phyloP scores from a whole-genome alignment of 2,797 vertebrate genomes.

The Gymnothorax javanicus region DNA sequence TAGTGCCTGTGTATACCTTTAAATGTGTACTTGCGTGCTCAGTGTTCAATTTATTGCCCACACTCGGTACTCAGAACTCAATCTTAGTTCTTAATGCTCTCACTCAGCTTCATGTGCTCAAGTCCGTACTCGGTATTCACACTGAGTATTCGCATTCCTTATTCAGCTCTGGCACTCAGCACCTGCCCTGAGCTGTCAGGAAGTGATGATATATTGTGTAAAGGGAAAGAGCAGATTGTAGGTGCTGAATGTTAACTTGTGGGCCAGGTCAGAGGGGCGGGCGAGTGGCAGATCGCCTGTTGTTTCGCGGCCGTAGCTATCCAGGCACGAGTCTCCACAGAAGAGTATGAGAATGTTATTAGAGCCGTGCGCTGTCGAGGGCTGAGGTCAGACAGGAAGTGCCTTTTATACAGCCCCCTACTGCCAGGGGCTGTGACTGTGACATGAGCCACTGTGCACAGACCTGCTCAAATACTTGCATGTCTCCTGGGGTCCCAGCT shows the following conservation, averaged over 20 bases:
- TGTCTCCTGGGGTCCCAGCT: conserved; percentile 64
- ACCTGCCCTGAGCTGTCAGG: too few relatives aligned
- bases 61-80: not conserved
- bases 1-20: not conserved
- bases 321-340: not conserved
- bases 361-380: not conserved
- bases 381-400: not conserved
- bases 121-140: too few relatives aligned
- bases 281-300: not conserved
- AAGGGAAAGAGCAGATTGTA: too few relatives aligned
- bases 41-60: not conserved
- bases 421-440: not conserved
- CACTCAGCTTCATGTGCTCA: too few relatives aligned
- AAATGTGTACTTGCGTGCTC: not conserved
- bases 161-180: too few relatives aligned
- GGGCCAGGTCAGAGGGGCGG: not conserved
- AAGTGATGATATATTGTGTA: too few relatives aligned
- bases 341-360: not conserved
- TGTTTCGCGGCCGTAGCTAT: not conserved
- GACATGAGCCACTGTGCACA: not conserved
- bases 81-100: too few relatives aligned
- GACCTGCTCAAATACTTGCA: conserved; percentile 34
- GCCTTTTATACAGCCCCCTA: not conserved
- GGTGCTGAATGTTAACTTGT: not conserved
- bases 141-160: too few relatives aligned